Evolutionary conservation across 2,888 invertebrate genomes (phyloP).

Genomic region (Polia nebulosa): DNA sequence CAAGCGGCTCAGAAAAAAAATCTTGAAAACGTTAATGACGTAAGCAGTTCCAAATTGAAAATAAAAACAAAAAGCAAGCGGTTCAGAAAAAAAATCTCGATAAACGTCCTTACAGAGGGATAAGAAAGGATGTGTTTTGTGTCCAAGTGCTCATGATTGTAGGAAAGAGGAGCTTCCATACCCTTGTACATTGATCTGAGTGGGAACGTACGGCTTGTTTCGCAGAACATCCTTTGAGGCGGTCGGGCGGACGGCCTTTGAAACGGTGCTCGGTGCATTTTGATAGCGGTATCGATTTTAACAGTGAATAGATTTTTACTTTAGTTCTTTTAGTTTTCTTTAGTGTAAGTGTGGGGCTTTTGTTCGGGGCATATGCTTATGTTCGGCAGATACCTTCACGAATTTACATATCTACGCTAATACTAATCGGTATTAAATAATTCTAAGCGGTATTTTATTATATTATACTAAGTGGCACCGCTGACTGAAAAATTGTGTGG

Average conservation of each 20-base stretch:
- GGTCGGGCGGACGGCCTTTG: conserved; percentile 81
- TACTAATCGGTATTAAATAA: too few species aligned
- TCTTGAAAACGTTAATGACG: conserved; percentile 16
- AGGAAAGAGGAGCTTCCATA: conserved; percentile 72
- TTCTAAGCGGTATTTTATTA: too few species aligned
- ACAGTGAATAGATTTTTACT: conserved; percentile 84
- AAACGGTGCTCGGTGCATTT: conserved; percentile 82
- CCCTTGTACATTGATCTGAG: conserved; percentile 81
- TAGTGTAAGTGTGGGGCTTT: conserved; percentile 44
- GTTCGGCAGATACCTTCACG: background rate
- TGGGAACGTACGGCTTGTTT: conserved; percentile 84
- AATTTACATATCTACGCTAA: too few species aligned
- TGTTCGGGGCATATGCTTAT: conserved; percentile 28
- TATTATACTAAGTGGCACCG: too few species aligned
- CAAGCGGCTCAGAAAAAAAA: too few species aligned
- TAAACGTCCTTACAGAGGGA: conserved; percentile 69
- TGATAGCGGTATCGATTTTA: conserved; percentile 87
- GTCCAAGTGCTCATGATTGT: conserved; percentile 74
- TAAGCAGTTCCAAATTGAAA: conserved; percentile 14
- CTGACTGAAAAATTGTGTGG: too few species aligned
- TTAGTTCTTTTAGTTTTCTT: conserved; percentile 70
- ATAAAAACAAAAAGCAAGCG: conserved; percentile 40
- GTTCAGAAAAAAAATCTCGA: conserved; percentile 55
- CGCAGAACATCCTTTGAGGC: conserved; percentile 83
- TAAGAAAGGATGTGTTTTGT: conserved; percentile 78